These are phyloP conservation scores for Misgurnus anguillicaudatus DNA, from an alignment of 2,113 vertebrate genomes.

Conservation along the genomic window DNA sequence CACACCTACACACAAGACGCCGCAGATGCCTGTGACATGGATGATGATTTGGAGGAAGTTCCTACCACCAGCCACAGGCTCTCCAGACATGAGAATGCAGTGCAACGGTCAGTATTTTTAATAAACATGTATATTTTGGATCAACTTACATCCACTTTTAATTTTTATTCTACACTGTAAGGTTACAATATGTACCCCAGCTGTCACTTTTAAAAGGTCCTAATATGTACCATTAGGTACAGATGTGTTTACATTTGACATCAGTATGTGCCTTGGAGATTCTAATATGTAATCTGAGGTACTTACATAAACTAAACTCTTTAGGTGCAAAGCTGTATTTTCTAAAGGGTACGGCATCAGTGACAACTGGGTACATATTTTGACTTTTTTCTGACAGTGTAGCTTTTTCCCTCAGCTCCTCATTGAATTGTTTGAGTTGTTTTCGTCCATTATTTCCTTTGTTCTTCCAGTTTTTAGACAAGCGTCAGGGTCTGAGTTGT, in stretches of 20 bases:
- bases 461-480: slow-evolving; percentile 43
- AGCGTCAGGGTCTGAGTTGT: neutral
- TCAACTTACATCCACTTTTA: slow-evolving; percentile 58
- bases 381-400: neutral
- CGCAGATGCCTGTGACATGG: slow-evolving; percentile 88
- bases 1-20: slow-evolving; percentile 97
- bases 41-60: slow-evolving; percentile 96
- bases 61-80: slow-evolving; percentile 98
- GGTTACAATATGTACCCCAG: no score
- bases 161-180: slow-evolving; percentile 31
- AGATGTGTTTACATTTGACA: no score
- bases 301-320: no score
- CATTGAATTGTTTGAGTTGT: slow-evolving; percentile 49
- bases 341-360: no score
- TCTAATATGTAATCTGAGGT: no score
- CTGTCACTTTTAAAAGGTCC: no score
- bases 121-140: slow-evolving; percentile 57
- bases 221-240: no score
- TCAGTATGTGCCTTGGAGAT: no score
- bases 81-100: slow-evolving; percentile 94
- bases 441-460: slow-evolving; percentile 37
- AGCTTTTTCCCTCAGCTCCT: neutral
- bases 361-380: no score
- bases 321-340: no score
- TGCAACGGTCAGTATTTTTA: slow-evolving; percentile 98